phyloP scores from a whole-genome alignment of 2,888 invertebrate species.

The Tigriopus californicus region DNA sequence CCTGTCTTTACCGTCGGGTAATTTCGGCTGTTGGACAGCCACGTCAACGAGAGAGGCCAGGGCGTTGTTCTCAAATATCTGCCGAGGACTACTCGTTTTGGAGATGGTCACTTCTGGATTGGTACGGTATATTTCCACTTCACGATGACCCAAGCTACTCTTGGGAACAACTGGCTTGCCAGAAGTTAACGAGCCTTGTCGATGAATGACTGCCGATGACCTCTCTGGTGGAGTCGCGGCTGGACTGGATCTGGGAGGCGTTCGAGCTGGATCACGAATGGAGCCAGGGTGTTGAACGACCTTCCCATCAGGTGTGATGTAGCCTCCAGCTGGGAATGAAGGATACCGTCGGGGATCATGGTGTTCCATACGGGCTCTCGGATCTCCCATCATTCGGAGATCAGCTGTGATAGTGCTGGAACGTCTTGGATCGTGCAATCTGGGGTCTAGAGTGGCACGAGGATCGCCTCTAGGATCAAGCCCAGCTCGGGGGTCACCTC shows the following conservation, averaged over 20 bases:
- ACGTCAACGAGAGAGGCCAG: slow-evolving; percentile 72
- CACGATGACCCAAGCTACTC: neutral
- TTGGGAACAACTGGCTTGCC: slow-evolving; percentile 7
- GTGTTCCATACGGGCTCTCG: neutral
- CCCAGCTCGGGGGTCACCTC: slow-evolving; percentile 2
- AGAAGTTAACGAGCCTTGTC: neutral
- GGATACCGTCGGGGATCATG: neutral
- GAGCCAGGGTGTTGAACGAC: neutral
- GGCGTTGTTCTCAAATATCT: slow-evolving; percentile 41
- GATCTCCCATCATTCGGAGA: neutral
- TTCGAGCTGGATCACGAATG: neutral
- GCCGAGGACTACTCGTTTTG: slow-evolving; percentile 2
- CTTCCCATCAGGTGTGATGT: slow-evolving; percentile 5
- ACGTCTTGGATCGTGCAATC: neutral
- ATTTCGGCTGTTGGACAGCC: slow-evolving; percentile 70
- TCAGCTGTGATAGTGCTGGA: neutral
- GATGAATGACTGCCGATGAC: neutral
- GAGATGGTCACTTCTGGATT: slow-evolving; percentile 7
- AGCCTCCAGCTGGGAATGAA: neutral
- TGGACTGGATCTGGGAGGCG: neutral
- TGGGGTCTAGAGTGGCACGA: neutral
- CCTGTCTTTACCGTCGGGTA: slow-evolving; percentile 48
- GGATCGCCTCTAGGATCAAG: neutral
- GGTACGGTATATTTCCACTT: neutral
- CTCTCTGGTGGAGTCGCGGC: neutral